Base-by-base conservation (phyloP, 2,113 vertebrate genomes). In the Oceanodroma tethys region DNA sequence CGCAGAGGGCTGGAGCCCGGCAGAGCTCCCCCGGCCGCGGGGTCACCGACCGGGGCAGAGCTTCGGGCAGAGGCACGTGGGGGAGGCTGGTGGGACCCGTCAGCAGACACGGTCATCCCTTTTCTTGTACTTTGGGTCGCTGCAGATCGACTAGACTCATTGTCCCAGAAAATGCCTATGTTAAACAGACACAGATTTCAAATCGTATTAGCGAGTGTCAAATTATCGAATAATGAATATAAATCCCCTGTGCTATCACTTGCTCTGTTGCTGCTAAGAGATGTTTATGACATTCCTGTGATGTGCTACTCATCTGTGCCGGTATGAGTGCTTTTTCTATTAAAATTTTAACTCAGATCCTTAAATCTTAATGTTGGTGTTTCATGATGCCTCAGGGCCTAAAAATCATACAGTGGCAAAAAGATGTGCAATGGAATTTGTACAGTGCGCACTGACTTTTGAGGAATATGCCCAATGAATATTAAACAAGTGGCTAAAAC, bases 101-200 rank as follows among this genome's bases (percentile, higher is more conserved):
- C 16, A 4, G 2, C 15, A 7, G 12, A 5, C 58, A 26, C 7
- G 5, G 21, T 2, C 20, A 1, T 17, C 38, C 52, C 0, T 65
- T 25, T 29, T 2, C 25, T n/a, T 34, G 29, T 29, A 1, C n/a
- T 66, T 36, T 13, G 63, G 38, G 30, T 40, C 7, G 2, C 75
- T 68, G 65, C 40, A 11, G 59, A 48, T 50, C 38, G n/a, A 3
- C 22, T 30, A 22, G 6, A 10, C 5, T 48, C 38, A 19, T 52
- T n/a, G 42, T 40, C 36, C 76, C 30, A 30, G 27, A 40, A 82
- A 85, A 71, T 0, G 7, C 13, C 17, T 25, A 1, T 40, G 45
- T 71, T 59, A 40, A 71, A 29, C 60, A 87, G 81, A 16, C 42
- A 25, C 36, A 58, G 19, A 6, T 76, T 93, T 58, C 88, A 53